A percentile compares a stretch with the other conserved stretches of the same genome.
Evolutionary conservation across 92 coral and sea anemone species (phyloP).

Genomic region (Galaxea fascicularis): DNA sequence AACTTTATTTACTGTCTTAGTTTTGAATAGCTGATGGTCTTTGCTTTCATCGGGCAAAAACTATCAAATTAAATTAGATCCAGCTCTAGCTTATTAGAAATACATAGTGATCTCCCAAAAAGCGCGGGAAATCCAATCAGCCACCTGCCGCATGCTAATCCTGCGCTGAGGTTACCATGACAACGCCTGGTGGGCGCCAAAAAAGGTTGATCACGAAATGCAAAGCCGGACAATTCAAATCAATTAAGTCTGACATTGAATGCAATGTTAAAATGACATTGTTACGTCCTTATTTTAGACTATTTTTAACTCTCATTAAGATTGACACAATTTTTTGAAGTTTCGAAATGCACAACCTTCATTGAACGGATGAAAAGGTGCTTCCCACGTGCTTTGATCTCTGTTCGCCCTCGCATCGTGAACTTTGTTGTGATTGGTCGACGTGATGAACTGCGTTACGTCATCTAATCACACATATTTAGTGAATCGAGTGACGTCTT

Average conservation of each 20-base stretch:
- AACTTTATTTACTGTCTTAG: not conserved
- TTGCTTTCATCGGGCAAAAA: not conserved
- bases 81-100: not conserved
- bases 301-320: not conserved
- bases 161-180: slow-evolving; percentile 19
- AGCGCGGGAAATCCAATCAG: not conserved
- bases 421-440: slow-evolving; percentile 29
- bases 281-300: not conserved
- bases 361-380: not conserved
- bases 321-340: slow-evolving; percentile 5
- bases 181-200: slow-evolving; percentile 16
- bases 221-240: not conserved
- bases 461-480: slow-evolving; percentile 61
- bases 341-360: slow-evolving; percentile 10
- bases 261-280: not conserved
- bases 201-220: not conserved
- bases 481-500: slow-evolving; percentile 36
- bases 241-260: not conserved
- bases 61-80: too few relatives aligned
- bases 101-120: not conserved
- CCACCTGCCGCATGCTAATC: slow-evolving; percentile 13
- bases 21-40: not conserved
- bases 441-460: slow-evolving; percentile 38
- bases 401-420: slow-evolving; percentile 32
- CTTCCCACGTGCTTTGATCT: slow-evolving; percentile 53